Evolutionary conservation across 2,888 invertebrate genomes (phyloP).

Genomic region (Neoascia interrupta): DNA sequence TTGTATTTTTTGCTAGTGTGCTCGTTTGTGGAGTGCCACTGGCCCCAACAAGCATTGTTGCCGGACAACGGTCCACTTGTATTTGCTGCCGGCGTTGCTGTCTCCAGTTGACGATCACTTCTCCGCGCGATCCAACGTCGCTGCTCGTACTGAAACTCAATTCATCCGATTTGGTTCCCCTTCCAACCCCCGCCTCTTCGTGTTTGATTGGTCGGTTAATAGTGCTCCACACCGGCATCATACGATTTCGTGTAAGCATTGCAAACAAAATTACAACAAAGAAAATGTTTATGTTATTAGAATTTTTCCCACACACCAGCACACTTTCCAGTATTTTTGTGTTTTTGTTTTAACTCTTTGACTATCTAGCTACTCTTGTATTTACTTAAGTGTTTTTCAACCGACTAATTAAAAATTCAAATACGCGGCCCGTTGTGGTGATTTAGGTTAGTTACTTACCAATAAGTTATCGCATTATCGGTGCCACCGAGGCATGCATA

Average conservation of each 20-base stretch:
- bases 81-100: not conserved
- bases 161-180: conserved; percentile 17
- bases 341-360: not conserved
- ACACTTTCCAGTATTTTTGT: not conserved
- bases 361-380: too few relatives aligned
- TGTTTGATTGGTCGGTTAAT: conserved; percentile 16
- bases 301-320: not conserved
- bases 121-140: conserved; percentile 39
- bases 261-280: conserved; percentile 4
- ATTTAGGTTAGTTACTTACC: too few relatives aligned
- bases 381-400: not conserved
- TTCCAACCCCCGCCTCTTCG: conserved; percentile 1
- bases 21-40: conserved; percentile 2
- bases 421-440: too few relatives aligned
- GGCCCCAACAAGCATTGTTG: conserved; percentile 21
- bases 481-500: not conserved
- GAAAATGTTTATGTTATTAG: not conserved
- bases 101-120: conserved; percentile 58
- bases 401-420: conserved; percentile 1
- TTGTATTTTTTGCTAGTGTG: not conserved
- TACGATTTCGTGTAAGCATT: conserved; percentile 61
- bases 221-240: conserved; percentile 44
- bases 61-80: conserved; percentile 47
- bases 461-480: too few relatives aligned
- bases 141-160: conserved; percentile 20